A percentile compares a stretch with the other conserved stretches of the same genome.
These are phyloP conservation scores for Lophotis ruficrista DNA, from an alignment of 2,113 vertebrate genomes.

Conservation along the genomic window DNA sequence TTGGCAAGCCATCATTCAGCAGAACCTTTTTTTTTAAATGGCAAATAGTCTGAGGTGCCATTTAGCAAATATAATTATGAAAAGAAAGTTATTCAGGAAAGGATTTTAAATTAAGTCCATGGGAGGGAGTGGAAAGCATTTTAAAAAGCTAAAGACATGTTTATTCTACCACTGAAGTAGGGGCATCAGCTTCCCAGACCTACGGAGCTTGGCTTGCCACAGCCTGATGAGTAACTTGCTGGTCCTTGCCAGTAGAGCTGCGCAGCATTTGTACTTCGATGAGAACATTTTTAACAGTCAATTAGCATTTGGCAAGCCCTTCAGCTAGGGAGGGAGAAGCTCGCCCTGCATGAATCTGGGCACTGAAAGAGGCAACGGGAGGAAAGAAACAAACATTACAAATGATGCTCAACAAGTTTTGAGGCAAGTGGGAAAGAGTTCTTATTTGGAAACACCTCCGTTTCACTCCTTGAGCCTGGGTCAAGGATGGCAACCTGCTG, in stretches of 20 bases:
- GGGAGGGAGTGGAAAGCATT: not conserved
- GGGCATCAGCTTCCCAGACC: conserved; percentile 14
- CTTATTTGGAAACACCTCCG: not conserved
- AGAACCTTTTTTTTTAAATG: not conserved
- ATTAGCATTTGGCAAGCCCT: conserved; percentile 61
- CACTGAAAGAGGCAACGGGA: not conserved
- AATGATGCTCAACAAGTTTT: not conserved
- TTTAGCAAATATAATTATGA: not conserved
- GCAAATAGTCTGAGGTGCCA: not conserved
- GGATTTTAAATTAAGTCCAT: not conserved
- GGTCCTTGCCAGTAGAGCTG: conserved; percentile 28
- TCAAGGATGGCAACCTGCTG: not conserved
- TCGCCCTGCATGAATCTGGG: not conserved
- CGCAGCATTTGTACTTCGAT: conserved; percentile 28
- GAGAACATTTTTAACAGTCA: conserved; percentile 60
- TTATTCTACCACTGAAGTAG: conserved; percentile 15
- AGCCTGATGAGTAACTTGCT: not conserved
- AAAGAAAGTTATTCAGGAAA: not conserved
- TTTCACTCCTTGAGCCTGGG: not conserved
- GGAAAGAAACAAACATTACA: conserved; percentile 27
- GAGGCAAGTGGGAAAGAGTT: not conserved
- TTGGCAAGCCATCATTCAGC: not conserved
- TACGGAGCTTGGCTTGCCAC: conserved; percentile 12
- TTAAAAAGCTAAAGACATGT: not conserved
- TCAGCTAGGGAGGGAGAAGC: not conserved